phyloP scores from a whole-genome alignment of 1,140 invertebrate genomes.

The Forficula auricularia region DNA sequence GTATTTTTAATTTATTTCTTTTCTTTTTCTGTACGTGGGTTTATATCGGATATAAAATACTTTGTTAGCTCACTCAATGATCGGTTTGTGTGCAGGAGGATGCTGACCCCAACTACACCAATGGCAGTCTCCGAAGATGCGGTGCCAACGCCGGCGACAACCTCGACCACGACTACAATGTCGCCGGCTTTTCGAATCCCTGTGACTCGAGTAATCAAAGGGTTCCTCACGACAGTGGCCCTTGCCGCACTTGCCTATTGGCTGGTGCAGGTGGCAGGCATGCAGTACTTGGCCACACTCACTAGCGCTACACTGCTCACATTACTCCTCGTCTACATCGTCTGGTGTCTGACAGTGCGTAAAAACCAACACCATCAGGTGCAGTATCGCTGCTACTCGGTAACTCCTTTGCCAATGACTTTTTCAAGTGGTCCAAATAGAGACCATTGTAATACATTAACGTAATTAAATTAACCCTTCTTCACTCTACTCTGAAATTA shows the following conservation, averaged over 20 bases:
- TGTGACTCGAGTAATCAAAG: too few relatives aligned
- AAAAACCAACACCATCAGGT: conserved; percentile 1
- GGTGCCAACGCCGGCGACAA: too few relatives aligned
- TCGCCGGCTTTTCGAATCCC: too few relatives aligned
- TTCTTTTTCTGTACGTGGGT: too few relatives aligned
- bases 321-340: conserved; percentile 2
- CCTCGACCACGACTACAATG: too few relatives aligned
- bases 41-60: too few relatives aligned
- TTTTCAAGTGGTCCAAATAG: neutral
- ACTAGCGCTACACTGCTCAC: conserved; percentile 3
- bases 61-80: too few relatives aligned
- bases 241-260: conserved; percentile 3
- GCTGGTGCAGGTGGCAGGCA: conserved; percentile 4
- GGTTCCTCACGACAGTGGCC: neutral
- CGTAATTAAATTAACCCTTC: too few relatives aligned
- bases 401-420: neutral
- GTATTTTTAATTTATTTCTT: too few relatives aligned
- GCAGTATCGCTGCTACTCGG: neutral
- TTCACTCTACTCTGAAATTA: too few relatives aligned
- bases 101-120: neutral
- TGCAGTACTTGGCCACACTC: conserved; percentile 6
- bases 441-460: neutral
- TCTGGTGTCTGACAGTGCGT: conserved; percentile 1
- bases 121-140: too few relatives aligned
- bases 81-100: too few relatives aligned